Evolutionary conservation across 2,113 vertebrate species (phyloP), one percentile per base, ranked within the genome.

Genomic region (Agapornis roseicollis): DNA sequence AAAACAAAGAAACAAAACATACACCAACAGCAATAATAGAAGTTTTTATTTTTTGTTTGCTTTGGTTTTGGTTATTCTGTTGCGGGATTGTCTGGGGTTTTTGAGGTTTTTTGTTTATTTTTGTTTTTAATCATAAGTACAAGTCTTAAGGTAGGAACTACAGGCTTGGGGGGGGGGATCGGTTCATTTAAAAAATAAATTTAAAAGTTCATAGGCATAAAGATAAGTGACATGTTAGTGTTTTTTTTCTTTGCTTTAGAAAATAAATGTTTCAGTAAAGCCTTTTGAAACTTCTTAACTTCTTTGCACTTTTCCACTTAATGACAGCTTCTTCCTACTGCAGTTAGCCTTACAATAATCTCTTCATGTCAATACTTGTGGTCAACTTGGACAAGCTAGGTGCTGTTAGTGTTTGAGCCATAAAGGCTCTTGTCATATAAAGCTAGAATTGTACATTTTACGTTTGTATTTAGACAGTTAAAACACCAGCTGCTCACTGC

Each of bases 391-490:
- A 94, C 13, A 94, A 95, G 56, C 35, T 53, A 80, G 35, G 15
- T 80, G 28, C 47, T 96, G 33, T 91, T 88, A 77, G 27, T 80
- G 60, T 64, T 71, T 82, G 82, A 94, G 56, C 35, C 33, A 76
- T 85, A 93, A 96, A 96, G 89, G 11, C 6, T 23, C 20, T 50
- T 84, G 35, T 80, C 73, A 78, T 44, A 71, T 16, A 80, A 96
- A 77, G 37, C 29, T 70, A 93, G 68, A 94, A 92, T 29, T 88
- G 42, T 90, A 87, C 81, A 63, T 78, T 81, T 94, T 85, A 70
- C 81, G 53, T 94, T 97, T 96, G 37, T 55, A 92, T 95, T 90
- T 69, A 86, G 80, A 82, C 60, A 90, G 55, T 77, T 96, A 92
- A 97, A 96, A 84, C 61, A 93, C 73, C 78, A 93, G 46, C 53